Evolutionary conservation across 2,797 vertebrate genomes (phyloP).

Genomic region (Clarias fuscus): DNA sequence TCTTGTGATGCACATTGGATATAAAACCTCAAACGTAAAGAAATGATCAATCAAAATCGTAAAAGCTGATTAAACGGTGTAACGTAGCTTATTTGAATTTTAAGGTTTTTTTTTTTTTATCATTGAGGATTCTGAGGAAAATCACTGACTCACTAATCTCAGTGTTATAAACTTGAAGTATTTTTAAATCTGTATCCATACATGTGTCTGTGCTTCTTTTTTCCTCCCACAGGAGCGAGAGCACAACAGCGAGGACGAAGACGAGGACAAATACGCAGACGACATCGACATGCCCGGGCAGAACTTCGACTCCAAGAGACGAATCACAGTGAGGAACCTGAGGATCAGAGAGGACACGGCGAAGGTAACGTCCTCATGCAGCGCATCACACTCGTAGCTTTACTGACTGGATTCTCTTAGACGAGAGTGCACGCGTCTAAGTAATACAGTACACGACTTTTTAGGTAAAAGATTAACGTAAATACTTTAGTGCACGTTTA

Average conservation of each 20-base stretch:
- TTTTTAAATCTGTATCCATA: neutral
- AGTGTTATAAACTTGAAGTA: too few relatives aligned
- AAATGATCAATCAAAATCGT: neutral
- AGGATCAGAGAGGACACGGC: constrained; percentile 97
- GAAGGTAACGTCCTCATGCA: constrained; percentile 77
- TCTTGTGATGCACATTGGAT: neutral
- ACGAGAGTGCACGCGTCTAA: neutral
- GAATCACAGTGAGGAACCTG: constrained; percentile 95
- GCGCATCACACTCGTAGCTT: neutral
- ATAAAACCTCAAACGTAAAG: too few relatives aligned
- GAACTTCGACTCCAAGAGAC: constrained; percentile 98
- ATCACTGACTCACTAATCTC: neutral
- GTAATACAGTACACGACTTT: neutral
- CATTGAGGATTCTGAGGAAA: neutral
- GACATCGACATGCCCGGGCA: constrained; percentile 99
- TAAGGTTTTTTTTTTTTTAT: neutral
- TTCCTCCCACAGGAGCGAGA: constrained; percentile 82
- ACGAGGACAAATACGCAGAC: constrained; percentile 98
- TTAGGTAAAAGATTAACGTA: too few relatives aligned
- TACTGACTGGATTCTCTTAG: neutral
- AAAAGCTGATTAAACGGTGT: neutral
- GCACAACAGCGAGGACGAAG: constrained; percentile 95
- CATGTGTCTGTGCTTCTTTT: neutral
- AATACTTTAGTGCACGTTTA: neutral
- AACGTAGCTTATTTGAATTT: neutral